Conservation (phyloP, 2,797 vertebrate genomes). For the Molossus alvarezi region DNA sequence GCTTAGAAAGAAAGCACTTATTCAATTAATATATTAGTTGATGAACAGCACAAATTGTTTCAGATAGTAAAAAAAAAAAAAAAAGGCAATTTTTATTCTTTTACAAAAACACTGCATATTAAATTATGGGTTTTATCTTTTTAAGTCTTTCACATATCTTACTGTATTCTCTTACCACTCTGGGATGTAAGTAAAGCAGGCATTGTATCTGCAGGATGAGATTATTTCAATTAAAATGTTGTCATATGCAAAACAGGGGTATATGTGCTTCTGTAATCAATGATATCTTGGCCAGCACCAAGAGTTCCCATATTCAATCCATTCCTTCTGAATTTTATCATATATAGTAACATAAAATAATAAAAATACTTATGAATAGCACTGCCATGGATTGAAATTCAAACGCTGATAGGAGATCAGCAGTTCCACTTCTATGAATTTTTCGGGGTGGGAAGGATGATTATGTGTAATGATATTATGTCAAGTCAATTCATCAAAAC, state of each 20-base stretch:
- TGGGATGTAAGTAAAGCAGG: neutral
- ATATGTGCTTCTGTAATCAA: neutral
- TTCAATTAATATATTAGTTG: neutral
- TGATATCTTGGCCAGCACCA: neutral
- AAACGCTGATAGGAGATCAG: neutral
- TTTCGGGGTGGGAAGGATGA: neutral
- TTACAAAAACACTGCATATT: neutral
- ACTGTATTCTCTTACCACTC: neutral
- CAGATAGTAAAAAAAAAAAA: neutral
- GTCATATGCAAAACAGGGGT: neutral
- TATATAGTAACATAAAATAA: neutral
- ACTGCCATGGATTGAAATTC: neutral
- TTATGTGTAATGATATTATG: neutral
- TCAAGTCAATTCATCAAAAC: neutral
- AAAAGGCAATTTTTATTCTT: neutral
- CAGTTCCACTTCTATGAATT: neutral
- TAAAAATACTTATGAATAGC: neutral
- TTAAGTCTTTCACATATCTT: neutral
- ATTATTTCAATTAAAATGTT: neutral
- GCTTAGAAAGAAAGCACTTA: neutral
- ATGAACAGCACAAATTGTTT: neutral
- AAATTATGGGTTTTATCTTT: neutral
- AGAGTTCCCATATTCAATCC: neutral
- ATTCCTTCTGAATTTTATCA: conserved; percentile 1
- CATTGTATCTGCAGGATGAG: neutral